A percentile compares a stretch with the other conserved stretches of the same genome.
phyloP scores from a whole-genome alignment of 1,140 invertebrate species.

The Mya arenaria region DNA sequence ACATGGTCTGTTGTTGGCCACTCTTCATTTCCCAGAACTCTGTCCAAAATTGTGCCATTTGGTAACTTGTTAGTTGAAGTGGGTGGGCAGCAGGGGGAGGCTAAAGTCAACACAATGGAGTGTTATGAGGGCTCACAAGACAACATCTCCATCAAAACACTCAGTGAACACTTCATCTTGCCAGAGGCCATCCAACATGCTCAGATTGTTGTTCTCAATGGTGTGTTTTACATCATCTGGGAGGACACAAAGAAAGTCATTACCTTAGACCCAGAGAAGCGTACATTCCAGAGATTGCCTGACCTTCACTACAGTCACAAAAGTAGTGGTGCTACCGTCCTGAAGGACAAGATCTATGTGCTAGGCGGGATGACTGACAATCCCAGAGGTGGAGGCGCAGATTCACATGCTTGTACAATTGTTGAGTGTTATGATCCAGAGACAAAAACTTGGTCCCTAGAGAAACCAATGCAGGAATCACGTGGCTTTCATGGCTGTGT shows the following conservation, averaged over 20 bases:
- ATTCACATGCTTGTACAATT: constrained; percentile 81
- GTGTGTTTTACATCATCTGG: constrained; percentile 80
- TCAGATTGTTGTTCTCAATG: constrained; percentile 76
- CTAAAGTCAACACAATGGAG: constrained; percentile 76
- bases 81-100: constrained; percentile 75
- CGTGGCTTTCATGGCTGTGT: constrained; percentile 77
- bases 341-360: constrained; percentile 90
- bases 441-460: constrained; percentile 87
- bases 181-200: constrained; percentile 76
- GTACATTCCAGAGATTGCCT: constrained; percentile 75
- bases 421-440: constrained; percentile 92
- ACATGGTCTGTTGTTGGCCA: constrained; percentile 75
- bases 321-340: constrained; percentile 87
- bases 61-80: constrained; percentile 76
- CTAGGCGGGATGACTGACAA: constrained; percentile 88
- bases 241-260: constrained; percentile 78
- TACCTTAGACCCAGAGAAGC: constrained; percentile 76
- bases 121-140: constrained; percentile 71
- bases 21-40: constrained; percentile 73
- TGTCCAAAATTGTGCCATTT: constrained; percentile 74
- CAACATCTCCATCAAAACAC: constrained; percentile 63
- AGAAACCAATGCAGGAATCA: constrained; percentile 68
- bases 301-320: constrained; percentile 71
- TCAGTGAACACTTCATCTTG: constrained; percentile 77
- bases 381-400: constrained; percentile 84